Conservation (phyloP, 2,888 invertebrate genomes). For the Carabus problematicus region DNA sequence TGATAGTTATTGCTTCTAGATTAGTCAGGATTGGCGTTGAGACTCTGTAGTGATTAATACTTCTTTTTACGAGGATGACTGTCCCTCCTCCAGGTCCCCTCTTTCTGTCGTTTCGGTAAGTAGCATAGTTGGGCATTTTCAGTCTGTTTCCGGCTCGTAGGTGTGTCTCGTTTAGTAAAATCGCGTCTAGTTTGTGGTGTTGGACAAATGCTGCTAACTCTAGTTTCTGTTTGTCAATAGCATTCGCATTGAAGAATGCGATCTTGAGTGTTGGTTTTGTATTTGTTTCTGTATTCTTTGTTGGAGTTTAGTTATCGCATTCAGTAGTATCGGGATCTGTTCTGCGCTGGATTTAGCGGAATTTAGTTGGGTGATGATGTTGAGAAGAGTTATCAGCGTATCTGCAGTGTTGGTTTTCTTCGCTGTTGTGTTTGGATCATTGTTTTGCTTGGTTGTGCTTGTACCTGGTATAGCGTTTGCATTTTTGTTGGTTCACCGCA, state of each 20-base stretch:
- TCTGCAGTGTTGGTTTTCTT: too few species aligned
- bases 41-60: slow-evolving; percentile 23
- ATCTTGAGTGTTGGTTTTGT: background rate
- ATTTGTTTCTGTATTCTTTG: background rate
- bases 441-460: too few species aligned
- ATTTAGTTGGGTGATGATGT: too few species aligned
- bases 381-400: too few species aligned
- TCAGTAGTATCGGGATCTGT: too few species aligned
- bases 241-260: background rate
- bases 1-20: slow-evolving; percentile 28
- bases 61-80: slow-evolving; percentile 37
- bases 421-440: too few species aligned
- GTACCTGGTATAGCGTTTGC: background rate
- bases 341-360: too few species aligned
- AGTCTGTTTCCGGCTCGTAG: background rate
- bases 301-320: too few species aligned
- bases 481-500: background rate
- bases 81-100: slow-evolving; percentile 40
- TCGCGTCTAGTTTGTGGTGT: slow-evolving; percentile 28
- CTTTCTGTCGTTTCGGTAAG: slow-evolving; percentile 35
- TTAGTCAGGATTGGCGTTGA: background rate
- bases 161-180: background rate
- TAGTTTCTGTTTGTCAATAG: background rate
- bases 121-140: too few species aligned
- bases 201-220: slow-evolving; percentile 30